Evolutionary conservation across 2,113 vertebrate species (phyloP).

Genomic region (Apus apus): DNA sequence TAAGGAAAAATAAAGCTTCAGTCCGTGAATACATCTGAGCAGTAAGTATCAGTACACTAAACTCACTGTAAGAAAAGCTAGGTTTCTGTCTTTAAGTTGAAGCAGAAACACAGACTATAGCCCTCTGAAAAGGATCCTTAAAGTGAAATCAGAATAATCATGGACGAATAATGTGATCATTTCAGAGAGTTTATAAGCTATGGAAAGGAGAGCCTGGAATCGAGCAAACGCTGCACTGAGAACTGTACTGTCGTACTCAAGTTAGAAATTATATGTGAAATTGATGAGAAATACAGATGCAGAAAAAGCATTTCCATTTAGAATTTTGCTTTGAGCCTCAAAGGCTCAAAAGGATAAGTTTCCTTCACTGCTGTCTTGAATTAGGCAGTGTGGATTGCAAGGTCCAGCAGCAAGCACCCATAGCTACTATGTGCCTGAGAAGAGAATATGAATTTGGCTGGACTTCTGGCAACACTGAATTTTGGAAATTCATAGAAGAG

Average conservation of each 20-base stretch:
- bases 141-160: not conserved
- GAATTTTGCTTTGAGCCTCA: not conserved
- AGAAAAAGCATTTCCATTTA: not conserved
- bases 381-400: not conserved
- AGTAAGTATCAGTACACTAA: not conserved
- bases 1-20: conserved; percentile 6
- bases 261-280: not conserved
- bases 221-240: not conserved
- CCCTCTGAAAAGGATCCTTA: not conserved
- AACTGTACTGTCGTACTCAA: not conserved
- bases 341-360: not conserved
- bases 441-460: not conserved
- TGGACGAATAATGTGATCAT: not conserved
- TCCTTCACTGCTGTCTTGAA: not conserved
- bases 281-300: not conserved
- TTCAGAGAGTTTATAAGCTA: not conserved
- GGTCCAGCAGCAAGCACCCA: not conserved
- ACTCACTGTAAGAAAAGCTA: not conserved
- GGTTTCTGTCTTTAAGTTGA: not conserved
- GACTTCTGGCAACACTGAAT: not conserved
- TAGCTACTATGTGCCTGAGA: not conserved
- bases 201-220: not conserved
- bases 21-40: not conserved
- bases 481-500: not conserved
- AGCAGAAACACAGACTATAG: not conserved